Base-by-base conservation (phyloP, 2,888 invertebrate species). In the Arge pagana region DNA sequence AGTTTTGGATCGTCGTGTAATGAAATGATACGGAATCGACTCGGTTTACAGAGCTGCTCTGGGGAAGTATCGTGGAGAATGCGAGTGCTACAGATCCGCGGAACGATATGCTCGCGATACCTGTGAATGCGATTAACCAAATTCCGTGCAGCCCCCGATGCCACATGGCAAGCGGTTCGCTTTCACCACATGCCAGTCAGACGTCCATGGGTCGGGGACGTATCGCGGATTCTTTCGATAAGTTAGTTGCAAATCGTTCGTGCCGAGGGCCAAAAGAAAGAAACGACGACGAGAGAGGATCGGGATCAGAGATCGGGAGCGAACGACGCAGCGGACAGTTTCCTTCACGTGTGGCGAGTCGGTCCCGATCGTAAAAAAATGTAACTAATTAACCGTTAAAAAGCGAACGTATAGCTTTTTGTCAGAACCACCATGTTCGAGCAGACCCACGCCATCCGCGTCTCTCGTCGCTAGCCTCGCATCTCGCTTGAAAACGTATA, bases 11-110 rank as follows among this genome's bases (percentile, higher is more conserved):
- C n/a, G n/a, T n/a, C n/a, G n/a, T n/a, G n/a, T n/a, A n/a, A n/a
- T n/a, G n/a, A n/a, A n/a, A n/a, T n/a, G n/a, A n/a, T n/a, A n/a
- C n/a, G n/a, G n/a, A n/a, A n/a, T n/a, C n/a, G n/a, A n/a, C n/a
- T n/a, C n/a, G n/a, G n/a, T n/a, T n/a, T n/a, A n/a, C n/a, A n/a
- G n/a, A n/a, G n/a, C n/a, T n/a, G n/a, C n/a, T n/a, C n/a, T n/a
- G n/a, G n/a, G n/a, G n/a, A n/a, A n/a, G n/a, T 60, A 64, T 61
- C 64, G 58, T 57, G 58, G 41, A 41, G 30, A 13, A 40, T 48
- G 31, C 2, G 16, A 16, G 36, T 16, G n/a, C 18, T 18, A 5
- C 19, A 37, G 23, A 23, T 37, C 15, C 10, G 13, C 19, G 11
- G 21, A 37, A 37, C 13, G 10, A 4, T 6, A 11, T 21, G n/a